A percentile compares a stretch with the other conserved stretches of the same genome.
Conservation (phyloP, 37 sponge, comb jelly and placozoan genomes). For the Haliclona indistincta region DNA sequence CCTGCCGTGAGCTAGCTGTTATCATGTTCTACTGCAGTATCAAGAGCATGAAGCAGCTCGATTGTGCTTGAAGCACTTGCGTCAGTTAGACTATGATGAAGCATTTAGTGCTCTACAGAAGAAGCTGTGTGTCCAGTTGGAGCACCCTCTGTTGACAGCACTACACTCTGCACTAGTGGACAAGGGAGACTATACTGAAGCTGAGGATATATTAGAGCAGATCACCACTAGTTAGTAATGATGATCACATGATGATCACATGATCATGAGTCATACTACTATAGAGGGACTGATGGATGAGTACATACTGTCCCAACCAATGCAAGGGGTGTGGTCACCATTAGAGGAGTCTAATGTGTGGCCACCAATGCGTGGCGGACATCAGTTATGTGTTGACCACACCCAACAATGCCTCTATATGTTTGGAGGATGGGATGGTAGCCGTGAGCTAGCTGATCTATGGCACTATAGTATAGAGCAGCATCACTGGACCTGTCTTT, state of each 20-base stretch:
- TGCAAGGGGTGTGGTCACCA: conserved; percentile 44
- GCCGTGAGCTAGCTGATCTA: conserved; percentile 77
- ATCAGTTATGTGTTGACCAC: conserved; percentile 83
- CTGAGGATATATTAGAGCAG: conserved; percentile 46
- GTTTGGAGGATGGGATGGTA: conserved; percentile 93
- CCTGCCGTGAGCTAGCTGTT: background rate
- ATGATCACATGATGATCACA: background rate
- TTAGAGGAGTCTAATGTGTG: conserved; percentile 7
- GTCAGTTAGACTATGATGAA: conserved; percentile 81
- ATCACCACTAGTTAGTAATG: conserved; percentile 38
- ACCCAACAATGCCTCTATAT: conserved; percentile 56
- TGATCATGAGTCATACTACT: too few species aligned
- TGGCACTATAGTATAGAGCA: conserved; percentile 63
- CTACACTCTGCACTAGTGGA: conserved; percentile 66
- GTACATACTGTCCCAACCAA: conserved; percentile 47
- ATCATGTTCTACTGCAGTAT: conserved; percentile 6
- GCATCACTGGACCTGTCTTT: conserved; percentile 62
- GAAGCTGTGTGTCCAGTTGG: conserved; percentile 64
- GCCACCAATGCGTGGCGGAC: conserved; percentile 86
- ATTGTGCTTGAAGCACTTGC: conserved; percentile 86
- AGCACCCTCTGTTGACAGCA: conserved; percentile 75
- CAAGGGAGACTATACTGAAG: conserved; percentile 47
- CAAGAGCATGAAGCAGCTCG: conserved; percentile 61
- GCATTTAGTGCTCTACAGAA: conserved; percentile 68
- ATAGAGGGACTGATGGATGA: conserved; percentile 57